Evolutionary conservation across 2,113 vertebrate genomes (phyloP).

Genomic region (Sinocyclocheilus rhinocerous): DNA sequence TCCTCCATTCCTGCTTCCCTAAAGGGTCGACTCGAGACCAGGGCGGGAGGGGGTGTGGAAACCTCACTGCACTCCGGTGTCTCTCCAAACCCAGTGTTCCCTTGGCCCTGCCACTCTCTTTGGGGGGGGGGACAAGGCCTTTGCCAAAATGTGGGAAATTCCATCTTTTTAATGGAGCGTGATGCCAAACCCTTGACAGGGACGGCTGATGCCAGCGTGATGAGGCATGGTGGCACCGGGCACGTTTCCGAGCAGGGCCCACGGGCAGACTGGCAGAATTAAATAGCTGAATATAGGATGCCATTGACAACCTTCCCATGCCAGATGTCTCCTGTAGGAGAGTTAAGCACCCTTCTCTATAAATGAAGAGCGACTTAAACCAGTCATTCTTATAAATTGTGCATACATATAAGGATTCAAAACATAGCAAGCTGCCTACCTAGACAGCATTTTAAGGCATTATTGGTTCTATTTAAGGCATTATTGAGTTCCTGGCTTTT

Average conservation of each 20-base stretch:
- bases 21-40: slow-evolving; percentile 34
- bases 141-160: slow-evolving; percentile 49
- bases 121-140: not conserved
- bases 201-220: slow-evolving; percentile 56
- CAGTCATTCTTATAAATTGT: slow-evolving; percentile 6
- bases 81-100: slow-evolving; percentile 35
- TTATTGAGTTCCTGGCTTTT: not conserved
- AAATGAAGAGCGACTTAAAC: slow-evolving; percentile 38
- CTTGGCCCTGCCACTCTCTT: slow-evolving; percentile 40
- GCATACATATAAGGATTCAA: not conserved
- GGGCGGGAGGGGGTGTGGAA: slow-evolving; percentile 25
- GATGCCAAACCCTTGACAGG: slow-evolving; percentile 67
- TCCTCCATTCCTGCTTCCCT: slow-evolving; percentile 17
- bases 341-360: slow-evolving; percentile 60
- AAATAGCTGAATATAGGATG: slow-evolving; percentile 75
- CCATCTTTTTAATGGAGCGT: slow-evolving; percentile 53
- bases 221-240: slow-evolving; percentile 66
- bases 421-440: not conserved
- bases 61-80: slow-evolving; percentile 21
- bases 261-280: slow-evolving; percentile 65
- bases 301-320: slow-evolving; percentile 71
- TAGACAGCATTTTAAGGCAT: not conserved
- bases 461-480: not conserved
- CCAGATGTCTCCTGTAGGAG: slow-evolving; percentile 71
- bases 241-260: slow-evolving; percentile 66